A percentile compares a stretch with the other conserved stretches of the same genome.
Conservation (phyloP, 2,888 invertebrate genomes). For the Cryptus armator region DNA sequence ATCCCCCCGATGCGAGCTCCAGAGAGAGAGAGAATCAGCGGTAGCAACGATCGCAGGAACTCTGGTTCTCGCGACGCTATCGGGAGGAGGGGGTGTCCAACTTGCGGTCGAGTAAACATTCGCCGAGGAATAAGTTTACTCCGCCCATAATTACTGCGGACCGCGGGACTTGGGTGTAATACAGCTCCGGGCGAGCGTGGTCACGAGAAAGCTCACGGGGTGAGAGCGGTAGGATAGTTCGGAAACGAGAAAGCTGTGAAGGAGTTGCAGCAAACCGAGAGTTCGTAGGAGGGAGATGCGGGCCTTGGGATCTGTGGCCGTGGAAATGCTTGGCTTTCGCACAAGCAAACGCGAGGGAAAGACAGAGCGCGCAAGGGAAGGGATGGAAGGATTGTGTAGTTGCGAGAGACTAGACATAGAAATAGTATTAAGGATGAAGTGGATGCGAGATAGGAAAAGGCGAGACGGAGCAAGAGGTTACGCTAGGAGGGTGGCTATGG, state of each 20-base stretch:
- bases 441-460: constrained; percentile 23
- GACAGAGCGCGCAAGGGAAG: constrained; percentile 21
- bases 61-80: constrained; percentile 28
- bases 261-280: constrained; percentile 50
- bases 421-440: constrained; percentile 39
- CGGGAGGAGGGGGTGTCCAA: constrained; percentile 44
- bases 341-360: constrained; percentile 17
- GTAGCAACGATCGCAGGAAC: not conserved
- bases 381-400: constrained; percentile 16
- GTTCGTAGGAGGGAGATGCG: not conserved
- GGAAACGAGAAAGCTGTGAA: constrained; percentile 55
- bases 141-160: constrained; percentile 63
- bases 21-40: not conserved
- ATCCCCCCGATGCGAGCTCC: not conserved
- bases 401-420: constrained; percentile 14
- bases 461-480: constrained; percentile 33
- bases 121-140: constrained; percentile 64
- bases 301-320: not conserved
- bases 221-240: constrained; percentile 20
- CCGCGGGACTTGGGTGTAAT: constrained; percentile 44
- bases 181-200: constrained; percentile 39
- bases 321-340: constrained; percentile 17
- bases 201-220: constrained; percentile 14
- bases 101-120: constrained; percentile 70
- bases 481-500: constrained; percentile 20